Base-by-base conservation (phyloP, 2,888 invertebrate species). In the Euclidia mi region DNA sequence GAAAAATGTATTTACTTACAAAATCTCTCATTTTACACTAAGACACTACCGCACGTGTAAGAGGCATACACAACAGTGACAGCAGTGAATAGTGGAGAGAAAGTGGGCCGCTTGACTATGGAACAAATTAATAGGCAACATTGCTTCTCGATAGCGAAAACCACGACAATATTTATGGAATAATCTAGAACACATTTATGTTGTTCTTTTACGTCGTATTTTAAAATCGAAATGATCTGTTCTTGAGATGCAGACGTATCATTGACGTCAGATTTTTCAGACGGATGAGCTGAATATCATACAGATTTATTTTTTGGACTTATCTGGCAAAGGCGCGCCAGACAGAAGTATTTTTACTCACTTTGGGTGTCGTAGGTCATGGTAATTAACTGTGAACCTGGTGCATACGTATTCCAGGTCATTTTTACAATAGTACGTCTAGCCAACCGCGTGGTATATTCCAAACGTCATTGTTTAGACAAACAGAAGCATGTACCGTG, bases 81-180 rank as follows among this genome's bases (percentile, higher is more conserved):
- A 79, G 77, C 84, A 80, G 76, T 78, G 68, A 63, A 65, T 62
- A 65, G 56, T 72, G 45, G 20, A 78, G 90, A 84, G 90, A 90
- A 90, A 90, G 90, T 88, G 69, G 85, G 84, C 45, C 89, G 77
- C 44, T 53, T 14, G 42, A 43, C 64, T 62, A 65, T 62, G 49
- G 78, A 73, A 71, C 79, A 64, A 79, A 76, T 76, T 68, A 56
- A 73, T 56, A 44, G 55, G 43, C 64, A 70, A 73, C 71, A 65
- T 44, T 31, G 18, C 62, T 31, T 15, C 29, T 18, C 40, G 46
- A 52, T 61, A 52, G 51, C 43, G 40, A 71, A 66, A 65, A 63
- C 51, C 48, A 63, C 28, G n/a, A 38, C 53, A 44, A 34, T 56
- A 29, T 53, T 56, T 56, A 28, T 53, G 55, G 55, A 57, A 6